A percentile compares a stretch with the other conserved stretches of the same genome.
Evolutionary conservation across 2,797 vertebrate species (phyloP).

Genomic region (Orestias chungarensis): DNA sequence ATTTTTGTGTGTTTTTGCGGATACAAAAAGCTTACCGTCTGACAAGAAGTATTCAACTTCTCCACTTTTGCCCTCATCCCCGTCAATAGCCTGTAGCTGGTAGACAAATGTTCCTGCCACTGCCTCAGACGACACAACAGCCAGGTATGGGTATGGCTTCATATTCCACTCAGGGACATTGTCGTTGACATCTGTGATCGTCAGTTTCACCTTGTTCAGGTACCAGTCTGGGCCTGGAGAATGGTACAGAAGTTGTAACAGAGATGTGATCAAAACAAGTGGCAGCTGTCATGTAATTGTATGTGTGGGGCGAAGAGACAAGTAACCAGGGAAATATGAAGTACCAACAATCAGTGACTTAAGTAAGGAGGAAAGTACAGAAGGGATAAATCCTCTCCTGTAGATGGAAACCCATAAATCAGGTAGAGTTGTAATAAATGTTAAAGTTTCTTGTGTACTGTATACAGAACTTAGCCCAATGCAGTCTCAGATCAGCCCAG

Average conservation of each 20-base stretch:
- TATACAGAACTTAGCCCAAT: conserved; percentile 15
- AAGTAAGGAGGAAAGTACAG: conserved; percentile 40
- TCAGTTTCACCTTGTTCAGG: conserved; percentile 83
- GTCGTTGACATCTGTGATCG: conserved; percentile 88
- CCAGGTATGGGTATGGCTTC: conserved; percentile 86
- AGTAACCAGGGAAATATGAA: conserved; percentile 44
- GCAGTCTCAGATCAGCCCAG: conserved; percentile 17
- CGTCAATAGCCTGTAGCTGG: conserved; percentile 85
- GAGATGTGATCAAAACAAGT: conserved; percentile 63
- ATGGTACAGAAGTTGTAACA: conserved; percentile 57
- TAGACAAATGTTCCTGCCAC: conserved; percentile 80
- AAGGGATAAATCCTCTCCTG: conserved; percentile 30
- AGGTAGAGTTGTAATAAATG: conserved; percentile 34
- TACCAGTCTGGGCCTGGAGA: conserved; percentile 87
- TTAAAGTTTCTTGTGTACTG: conserved; percentile 12
- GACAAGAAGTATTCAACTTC: conserved; percentile 88
- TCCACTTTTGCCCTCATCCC: conserved; percentile 84
- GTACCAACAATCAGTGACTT: conserved; percentile 36
- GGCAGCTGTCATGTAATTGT: conserved; percentile 75
- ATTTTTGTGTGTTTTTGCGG: neutral
- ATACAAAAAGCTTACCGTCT: conserved; percentile 79
- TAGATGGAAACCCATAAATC: conserved; percentile 32
- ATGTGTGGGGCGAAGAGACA: conserved; percentile 45
- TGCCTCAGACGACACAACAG: conserved; percentile 83
- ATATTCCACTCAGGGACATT: conserved; percentile 88